A percentile compares a stretch with the other conserved stretches of the same genome.
Evolutionary conservation across 2,797 vertebrate genomes (phyloP).

Genomic region (Etheostoma perlongum): DNA sequence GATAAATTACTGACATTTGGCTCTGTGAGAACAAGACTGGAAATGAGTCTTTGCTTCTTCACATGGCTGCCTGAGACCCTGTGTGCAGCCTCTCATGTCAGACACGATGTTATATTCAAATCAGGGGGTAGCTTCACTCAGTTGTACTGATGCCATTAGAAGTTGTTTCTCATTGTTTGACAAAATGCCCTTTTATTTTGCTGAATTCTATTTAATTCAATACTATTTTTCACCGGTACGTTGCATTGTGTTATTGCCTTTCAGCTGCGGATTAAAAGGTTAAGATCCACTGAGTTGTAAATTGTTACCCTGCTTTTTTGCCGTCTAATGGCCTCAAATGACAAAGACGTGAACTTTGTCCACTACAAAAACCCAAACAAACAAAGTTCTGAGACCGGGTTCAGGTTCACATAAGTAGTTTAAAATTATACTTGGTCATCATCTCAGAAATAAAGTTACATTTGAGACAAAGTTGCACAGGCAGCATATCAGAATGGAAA

Average conservation of each 20-base stretch:
- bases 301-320: background rate
- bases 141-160: background rate
- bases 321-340: background rate
- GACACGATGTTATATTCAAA: background rate
- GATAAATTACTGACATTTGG: conserved; percentile 26
- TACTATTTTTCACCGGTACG: background rate
- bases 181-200: background rate
- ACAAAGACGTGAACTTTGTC: background rate
- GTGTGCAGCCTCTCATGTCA: conserved; percentile 17
- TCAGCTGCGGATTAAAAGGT: background rate
- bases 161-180: background rate
- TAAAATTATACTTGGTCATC: background rate
- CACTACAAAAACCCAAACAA: background rate
- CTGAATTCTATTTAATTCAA: background rate
- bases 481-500: background rate
- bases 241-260: background rate
- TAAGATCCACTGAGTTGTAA: background rate
- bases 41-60: conserved; percentile 21
- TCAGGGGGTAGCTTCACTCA: background rate
- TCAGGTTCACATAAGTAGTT: background rate
- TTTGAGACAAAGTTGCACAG: background rate
- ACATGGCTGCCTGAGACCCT: background rate
- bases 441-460: background rate
- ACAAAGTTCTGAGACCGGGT: background rate
- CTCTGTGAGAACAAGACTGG: conserved; percentile 20